Evolutionary conservation across 1,140 invertebrate species (phyloP).

Genomic region (Lysiphlebus fabarum): DNA sequence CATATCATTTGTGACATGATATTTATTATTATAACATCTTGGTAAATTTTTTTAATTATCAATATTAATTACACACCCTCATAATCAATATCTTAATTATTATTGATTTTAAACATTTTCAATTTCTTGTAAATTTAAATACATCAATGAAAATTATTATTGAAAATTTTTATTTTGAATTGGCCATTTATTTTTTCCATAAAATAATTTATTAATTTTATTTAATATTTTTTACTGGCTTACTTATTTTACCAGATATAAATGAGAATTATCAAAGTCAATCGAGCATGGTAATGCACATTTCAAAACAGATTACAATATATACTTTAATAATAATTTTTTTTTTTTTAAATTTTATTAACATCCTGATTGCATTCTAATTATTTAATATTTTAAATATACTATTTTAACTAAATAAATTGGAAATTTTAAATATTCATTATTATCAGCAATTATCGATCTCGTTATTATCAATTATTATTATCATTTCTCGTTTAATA

Average conservation of each 20-base stretch:
- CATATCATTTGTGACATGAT: too few species aligned
- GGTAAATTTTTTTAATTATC: too few species aligned
- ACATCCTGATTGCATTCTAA: neutral
- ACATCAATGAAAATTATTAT: neutral
- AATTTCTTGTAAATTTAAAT: neutral
- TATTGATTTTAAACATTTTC: too few species aligned
- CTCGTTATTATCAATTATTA: too few species aligned
- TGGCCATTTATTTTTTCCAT: neutral
- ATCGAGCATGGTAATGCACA: constrained; percentile 4
- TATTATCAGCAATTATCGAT: too few species aligned
- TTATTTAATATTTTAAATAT: constrained; percentile 23
- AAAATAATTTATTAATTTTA: too few species aligned
- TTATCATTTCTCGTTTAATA: too few species aligned
- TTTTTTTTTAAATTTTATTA: too few species aligned
- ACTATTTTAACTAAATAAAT: constrained; percentile 20
- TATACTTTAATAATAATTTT: neutral
- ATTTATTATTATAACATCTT: too few species aligned
- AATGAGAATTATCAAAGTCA: constrained; percentile 7
- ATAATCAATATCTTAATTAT: too few species aligned
- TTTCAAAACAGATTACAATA: constrained; percentile 1
- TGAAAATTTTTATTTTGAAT: neutral
- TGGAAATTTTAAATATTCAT: neutral
- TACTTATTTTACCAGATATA: neutral
- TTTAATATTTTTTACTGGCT: too few species aligned
- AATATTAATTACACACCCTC: too few species aligned